Evolutionary conservation across 2,797 vertebrate species (phyloP).

Genomic region (Arnoldichthys spilopterus): DNA sequence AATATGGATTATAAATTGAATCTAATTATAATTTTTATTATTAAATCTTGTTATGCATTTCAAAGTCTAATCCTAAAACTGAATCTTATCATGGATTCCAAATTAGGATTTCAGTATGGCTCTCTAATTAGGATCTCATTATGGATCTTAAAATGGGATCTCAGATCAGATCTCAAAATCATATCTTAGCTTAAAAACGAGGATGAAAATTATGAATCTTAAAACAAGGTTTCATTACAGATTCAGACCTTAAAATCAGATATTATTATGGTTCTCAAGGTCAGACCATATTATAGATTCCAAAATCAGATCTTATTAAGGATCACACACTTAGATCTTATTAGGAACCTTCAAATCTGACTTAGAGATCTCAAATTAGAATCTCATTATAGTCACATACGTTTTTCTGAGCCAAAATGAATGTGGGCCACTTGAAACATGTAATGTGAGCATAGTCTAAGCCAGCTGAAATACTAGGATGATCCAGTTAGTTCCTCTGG

Average conservation of each 20-base stretch:
- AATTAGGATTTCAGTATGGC: background rate
- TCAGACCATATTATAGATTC: background rate
- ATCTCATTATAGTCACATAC: background rate
- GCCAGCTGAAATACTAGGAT: background rate
- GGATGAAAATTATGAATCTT: too few species aligned
- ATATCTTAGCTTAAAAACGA: too few species aligned
- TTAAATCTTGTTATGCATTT: background rate
- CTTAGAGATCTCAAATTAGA: background rate
- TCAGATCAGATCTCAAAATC: background rate
- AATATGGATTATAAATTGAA: too few species aligned
- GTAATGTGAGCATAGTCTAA: background rate
- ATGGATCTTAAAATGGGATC: background rate
- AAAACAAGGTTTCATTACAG: too few species aligned
- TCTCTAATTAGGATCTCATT: background rate
- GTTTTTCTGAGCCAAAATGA: background rate
- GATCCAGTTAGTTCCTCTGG: slow-evolving; percentile 20
- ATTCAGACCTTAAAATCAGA: background rate
- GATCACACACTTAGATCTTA: background rate
- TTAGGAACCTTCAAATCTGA: background rate
- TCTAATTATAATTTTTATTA: background rate
- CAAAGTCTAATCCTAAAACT: background rate
- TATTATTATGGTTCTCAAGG: background rate
- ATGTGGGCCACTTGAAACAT: background rate
- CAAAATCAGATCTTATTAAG: background rate
- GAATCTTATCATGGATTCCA: background rate